Conservation (phyloP, 1,140 invertebrate species). For the Drosophila melanica region DNA sequence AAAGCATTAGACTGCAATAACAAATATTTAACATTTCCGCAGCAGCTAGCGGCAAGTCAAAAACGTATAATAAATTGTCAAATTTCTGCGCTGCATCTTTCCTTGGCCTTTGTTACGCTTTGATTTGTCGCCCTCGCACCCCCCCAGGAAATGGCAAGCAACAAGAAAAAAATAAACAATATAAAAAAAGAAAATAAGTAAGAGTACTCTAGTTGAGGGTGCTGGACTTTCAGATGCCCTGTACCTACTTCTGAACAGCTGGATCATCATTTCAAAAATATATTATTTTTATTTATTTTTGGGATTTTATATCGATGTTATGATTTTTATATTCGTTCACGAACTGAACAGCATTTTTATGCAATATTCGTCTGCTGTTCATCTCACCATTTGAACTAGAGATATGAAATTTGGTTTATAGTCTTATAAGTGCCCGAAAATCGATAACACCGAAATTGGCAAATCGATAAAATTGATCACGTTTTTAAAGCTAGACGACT, state of each 20-base stretch:
- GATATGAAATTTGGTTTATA: no score
- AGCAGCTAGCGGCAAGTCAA: conserved; percentile 56
- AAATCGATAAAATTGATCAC: no score
- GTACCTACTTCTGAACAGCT: not conserved
- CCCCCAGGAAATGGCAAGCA: conserved; percentile 41
- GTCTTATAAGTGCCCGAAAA: no score
- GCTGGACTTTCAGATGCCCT: not conserved
- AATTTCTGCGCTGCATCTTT: conserved; percentile 65
- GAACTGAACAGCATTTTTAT: no score
- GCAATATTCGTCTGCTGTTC: no score
- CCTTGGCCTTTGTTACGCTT: conserved; percentile 67
- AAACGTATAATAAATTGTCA: conserved; percentile 74
- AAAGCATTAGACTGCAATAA: conserved; percentile 80
- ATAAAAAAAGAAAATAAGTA: conserved; percentile 5
- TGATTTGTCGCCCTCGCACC: conserved; percentile 64
- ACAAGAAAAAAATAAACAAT: conserved; percentile 40
- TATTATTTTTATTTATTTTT: no score
- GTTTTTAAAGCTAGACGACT: no score
- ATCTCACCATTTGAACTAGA: no score
- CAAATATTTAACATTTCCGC: conserved; percentile 82
- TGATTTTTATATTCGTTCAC: no score
- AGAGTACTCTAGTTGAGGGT: not conserved
- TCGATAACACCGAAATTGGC: no score
- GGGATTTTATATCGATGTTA: no score
- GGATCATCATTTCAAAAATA: no score